A percentile compares a stretch with the other conserved stretches of the same genome.
Evolutionary conservation across 2,113 vertebrate species (phyloP).

Genomic region (Forbesichthys agassizii): DNA sequence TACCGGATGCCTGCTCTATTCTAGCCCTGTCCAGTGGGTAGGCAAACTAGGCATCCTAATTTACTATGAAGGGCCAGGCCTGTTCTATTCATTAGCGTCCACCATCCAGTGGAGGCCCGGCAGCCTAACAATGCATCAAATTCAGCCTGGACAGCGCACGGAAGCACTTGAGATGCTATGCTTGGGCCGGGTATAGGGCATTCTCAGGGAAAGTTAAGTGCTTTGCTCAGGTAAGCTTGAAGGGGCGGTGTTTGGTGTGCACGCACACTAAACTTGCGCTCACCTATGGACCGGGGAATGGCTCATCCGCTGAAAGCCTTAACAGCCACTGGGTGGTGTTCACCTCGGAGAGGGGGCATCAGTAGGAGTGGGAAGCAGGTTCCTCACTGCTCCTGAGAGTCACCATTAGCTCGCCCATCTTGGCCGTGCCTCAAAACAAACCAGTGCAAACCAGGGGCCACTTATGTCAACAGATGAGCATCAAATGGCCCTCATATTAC

Average conservation of each 20-base stretch:
- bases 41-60: constrained; percentile 59
- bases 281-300: constrained; percentile 5
- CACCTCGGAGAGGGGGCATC: constrained; percentile 16
- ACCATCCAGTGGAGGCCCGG: constrained; percentile 42
- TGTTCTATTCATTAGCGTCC: constrained; percentile 62
- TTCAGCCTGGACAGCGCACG: constrained; percentile 23
- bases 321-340: background rate
- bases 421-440: constrained; percentile 37
- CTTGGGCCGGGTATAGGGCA: constrained; percentile 23
- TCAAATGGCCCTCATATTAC: constrained; percentile 32
- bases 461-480: constrained; percentile 53
- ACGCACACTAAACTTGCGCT: constrained; percentile 17
- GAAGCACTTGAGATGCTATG: constrained; percentile 37
- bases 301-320: background rate
- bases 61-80: constrained; percentile 38
- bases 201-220: background rate
- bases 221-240: constrained; percentile 11
- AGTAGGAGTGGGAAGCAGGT: constrained; percentile 3
- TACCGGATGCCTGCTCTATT: background rate
- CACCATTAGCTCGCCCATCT: constrained; percentile 35
- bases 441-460: constrained; percentile 14
- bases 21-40: constrained; percentile 42
- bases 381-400: constrained; percentile 36
- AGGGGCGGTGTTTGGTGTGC: constrained; percentile 4
- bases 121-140: constrained; percentile 55